Evolutionary conservation across 2,113 vertebrate genomes (phyloP), one percentile per base, ranked within the genome.

Genomic region (Cairina moschata): DNA sequence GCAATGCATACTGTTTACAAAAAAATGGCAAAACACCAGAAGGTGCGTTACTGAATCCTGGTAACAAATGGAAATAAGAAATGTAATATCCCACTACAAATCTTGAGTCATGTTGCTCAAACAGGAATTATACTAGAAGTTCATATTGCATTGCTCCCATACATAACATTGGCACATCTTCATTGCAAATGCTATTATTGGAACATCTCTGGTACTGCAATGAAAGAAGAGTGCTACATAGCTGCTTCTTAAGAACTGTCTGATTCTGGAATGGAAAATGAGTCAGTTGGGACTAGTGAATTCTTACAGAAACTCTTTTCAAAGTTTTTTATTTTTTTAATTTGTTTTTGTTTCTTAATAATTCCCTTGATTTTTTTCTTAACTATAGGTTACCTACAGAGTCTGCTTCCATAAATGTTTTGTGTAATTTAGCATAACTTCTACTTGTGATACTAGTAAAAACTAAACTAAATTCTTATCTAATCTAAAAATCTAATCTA

Each of bases 231-330:
- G 32, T 9, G 44, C 52, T 67, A 46, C 17, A 14, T 1, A n/a
- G 50, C 65, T 82, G 31, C 58, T 93, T 86, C 83, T 68, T n/a
- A 46, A 74, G 25, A 88, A 16, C 48, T 86, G 76, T 38, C 93
- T 86, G 32, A 86, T 81, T 96, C 65, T n/a, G 81, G 38, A 52
- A 50, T 85, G 91, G 91, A 71, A 84, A 92, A 73, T 55, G 38
- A 92, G 29, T 28, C 74, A 96, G 2, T 22, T 46, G 29, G 40
- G 62, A 93, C 62, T 15, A 69, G 17, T 48, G 54, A 74, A 73
- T 69, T 91, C 52, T 86, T 67, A 67, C 1, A 93, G 42, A 94
- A 91, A 82, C 34, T 52, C 42, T 74, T 88, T 96, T 80, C 68
- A 77, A 85, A 91, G 12, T 4, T 38, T 20, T 75, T 91, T 59